Percentiles rank a stretch among this genome's conserved stretches.
phyloP scores from a whole-genome alignment of 2,113 vertebrate genomes.

The Solenodon paradoxus region DNA sequence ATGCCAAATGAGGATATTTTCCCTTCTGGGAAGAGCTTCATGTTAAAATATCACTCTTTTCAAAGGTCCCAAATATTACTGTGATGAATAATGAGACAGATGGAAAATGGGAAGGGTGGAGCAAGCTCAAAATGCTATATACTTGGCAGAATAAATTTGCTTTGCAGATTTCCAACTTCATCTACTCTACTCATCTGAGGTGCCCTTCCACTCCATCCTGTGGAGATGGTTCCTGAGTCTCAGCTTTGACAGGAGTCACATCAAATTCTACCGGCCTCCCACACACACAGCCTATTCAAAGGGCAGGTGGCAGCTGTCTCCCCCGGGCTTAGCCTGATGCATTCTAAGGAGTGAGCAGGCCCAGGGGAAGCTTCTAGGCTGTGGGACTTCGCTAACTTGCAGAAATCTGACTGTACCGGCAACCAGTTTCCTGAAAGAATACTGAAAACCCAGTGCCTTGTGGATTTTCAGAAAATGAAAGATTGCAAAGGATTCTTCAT shows the following conservation, averaged over 20 bases:
- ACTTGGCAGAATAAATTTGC: slow-evolving; percentile 50
- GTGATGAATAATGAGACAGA: slow-evolving; percentile 74
- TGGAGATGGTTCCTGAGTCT: neutral
- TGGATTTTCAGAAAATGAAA: neutral
- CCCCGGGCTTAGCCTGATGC: neutral
- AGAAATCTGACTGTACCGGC: slow-evolving; percentile 3
- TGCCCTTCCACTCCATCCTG: neutral
- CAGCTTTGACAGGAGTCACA: neutral
- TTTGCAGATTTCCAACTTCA: slow-evolving; percentile 16
- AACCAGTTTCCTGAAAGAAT: neutral
- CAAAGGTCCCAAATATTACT: slow-evolving; percentile 72
- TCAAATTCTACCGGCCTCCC: neutral
- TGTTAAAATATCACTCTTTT: slow-evolving; percentile 75
- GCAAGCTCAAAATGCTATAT: slow-evolving; percentile 70
- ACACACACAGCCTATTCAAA: neutral
- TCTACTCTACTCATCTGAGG: neutral
- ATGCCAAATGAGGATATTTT: slow-evolving; percentile 73
- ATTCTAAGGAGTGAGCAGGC: neutral
- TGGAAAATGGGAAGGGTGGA: slow-evolving; percentile 71
- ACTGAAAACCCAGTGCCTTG: neutral
- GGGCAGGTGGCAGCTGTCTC: slow-evolving; percentile 8
- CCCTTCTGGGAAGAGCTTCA: slow-evolving; percentile 73
- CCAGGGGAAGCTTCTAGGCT: slow-evolving; percentile 1
- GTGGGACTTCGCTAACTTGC: neutral
- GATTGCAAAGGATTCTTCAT: neutral